These are phyloP conservation scores for Sceliomorpha sp. DNA, from an alignment of 2,888 invertebrate genomes.

Conservation along the genomic window DNA sequence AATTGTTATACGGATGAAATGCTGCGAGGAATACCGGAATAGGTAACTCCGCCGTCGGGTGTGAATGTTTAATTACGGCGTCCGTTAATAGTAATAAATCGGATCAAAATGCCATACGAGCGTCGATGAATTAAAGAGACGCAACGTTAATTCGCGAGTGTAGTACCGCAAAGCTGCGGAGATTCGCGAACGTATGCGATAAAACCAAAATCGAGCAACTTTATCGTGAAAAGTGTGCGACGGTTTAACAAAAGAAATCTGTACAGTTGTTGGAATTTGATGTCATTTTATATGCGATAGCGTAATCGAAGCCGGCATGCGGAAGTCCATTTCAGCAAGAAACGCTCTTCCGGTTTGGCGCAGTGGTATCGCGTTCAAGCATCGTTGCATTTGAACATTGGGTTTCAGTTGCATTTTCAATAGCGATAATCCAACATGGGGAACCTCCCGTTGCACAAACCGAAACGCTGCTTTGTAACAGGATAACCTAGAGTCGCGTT, in stretches of 20 bases:
- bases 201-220: too few relatives aligned
- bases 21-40: constrained; percentile 57
- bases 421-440: constrained; percentile 75
- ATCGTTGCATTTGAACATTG: constrained; percentile 77
- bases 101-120: constrained; percentile 21
- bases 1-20: constrained; percentile 76
- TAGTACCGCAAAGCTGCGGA: too few relatives aligned
- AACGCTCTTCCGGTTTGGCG: constrained; percentile 52
- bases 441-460: constrained; percentile 66
- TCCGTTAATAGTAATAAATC: constrained; percentile 69
- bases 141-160: too few relatives aligned
- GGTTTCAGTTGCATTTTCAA: constrained; percentile 79
- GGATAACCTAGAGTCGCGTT: constrained; percentile 77
- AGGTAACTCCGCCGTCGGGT: constrained; percentile 64
- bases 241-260: constrained; percentile 31
- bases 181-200: too few relatives aligned
- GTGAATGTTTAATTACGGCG: constrained; percentile 75
- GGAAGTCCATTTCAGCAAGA: constrained; percentile 51
- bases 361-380: constrained; percentile 77
- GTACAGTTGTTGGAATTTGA: constrained; percentile 44
- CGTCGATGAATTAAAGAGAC: neutral
- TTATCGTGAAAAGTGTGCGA: neutral
- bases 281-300: constrained; percentile 29
- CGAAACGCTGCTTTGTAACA: constrained; percentile 77
- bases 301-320: constrained; percentile 49